These are phyloP conservation scores for Rhyacichthys aspro DNA, from an alignment of 2,797 vertebrate genomes.

Conservation along the genomic window DNA sequence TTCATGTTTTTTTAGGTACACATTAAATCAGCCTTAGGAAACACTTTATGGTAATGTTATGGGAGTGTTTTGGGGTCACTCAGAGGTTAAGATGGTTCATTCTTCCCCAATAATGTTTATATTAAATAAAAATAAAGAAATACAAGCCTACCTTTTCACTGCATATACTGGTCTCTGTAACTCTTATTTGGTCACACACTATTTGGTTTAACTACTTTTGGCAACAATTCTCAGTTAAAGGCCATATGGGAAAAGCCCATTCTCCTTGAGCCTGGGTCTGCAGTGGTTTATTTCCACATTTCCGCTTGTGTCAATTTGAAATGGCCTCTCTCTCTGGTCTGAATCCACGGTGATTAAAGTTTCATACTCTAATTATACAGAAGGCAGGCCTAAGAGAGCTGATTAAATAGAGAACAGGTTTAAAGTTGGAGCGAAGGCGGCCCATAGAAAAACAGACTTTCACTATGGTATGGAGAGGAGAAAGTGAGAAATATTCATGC, in stretches of 20 bases:
- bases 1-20: conserved; percentile 8
- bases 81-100: too few relatives aligned
- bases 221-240: too few relatives aligned
- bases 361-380: conserved; percentile 68
- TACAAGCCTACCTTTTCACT: too few relatives aligned
- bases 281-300: background rate
- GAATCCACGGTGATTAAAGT: conserved; percentile 66
- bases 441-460: conserved; percentile 21
- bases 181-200: too few relatives aligned
- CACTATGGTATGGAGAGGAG: conserved; percentile 2
- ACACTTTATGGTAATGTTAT: background rate
- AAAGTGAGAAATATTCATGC: conserved; percentile 6
- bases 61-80: too few relatives aligned
- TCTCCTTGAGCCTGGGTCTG: background rate
- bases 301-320: conserved; percentile 35
- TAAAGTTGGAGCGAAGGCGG: conserved; percentile 35
- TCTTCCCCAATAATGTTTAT: too few relatives aligned
- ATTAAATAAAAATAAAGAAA: too few relatives aligned
- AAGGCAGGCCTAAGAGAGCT: conserved; percentile 62
- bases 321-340: conserved; percentile 38
- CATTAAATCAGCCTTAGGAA: conserved; percentile 5
- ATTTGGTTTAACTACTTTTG: too few relatives aligned
- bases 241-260: too few relatives aligned
- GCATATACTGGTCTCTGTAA: too few relatives aligned
- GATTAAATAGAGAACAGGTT: conserved; percentile 65